Base-by-base conservation (phyloP, 1,140 invertebrate species). In the Harpegnathos saltator region DNA sequence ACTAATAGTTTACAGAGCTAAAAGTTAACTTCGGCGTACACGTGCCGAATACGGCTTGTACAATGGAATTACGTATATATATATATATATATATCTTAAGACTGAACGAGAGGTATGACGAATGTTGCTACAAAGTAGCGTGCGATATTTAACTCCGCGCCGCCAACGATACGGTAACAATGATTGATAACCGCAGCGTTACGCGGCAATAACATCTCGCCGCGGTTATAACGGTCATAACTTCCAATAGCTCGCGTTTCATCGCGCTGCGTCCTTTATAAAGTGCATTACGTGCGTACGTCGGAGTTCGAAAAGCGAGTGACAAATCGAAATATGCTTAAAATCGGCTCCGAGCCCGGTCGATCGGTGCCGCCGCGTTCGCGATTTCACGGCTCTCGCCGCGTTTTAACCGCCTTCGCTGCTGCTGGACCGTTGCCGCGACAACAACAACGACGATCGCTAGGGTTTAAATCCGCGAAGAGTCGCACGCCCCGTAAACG, bases 181-280 rank as follows among this genome's bases (percentile, higher is more conserved):
- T 74, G 56, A 77, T 77, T 65, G 52, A 75, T 65, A 77, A 75
- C 44, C n/a, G 44, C 59, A 52, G 17, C 58, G 26, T 65, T 65
- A 77, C 59, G 44, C n/a, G 24, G 61, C 19, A 68, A 66, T 66
- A 77, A n/a, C 65, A 29, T 38, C 74, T 77, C 24, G 14, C 52
- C 26, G 74, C 4, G 52, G 12, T 33, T 38, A 15, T 17, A 50
- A 14, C 44, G 14, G 71, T 73, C 59, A 38, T 56, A 44, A 74
- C 71, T 74, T 61, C 26, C 38, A 44, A 44, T 44, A 44, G 38
- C 38, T 61, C 56, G 24, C 56, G 71, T 74, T 74, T 74, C 26
- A 77, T 22, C 19, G 19, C 19, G 19, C 54, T n/a, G 19, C 22
- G 4, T 66, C 26, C 52, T 29, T 14, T 9, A 9, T 24, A 24